These are phyloP conservation scores for Enteromius fasciolatus DNA, from an alignment of 2,797 vertebrate genomes.

Conservation along the genomic window DNA sequence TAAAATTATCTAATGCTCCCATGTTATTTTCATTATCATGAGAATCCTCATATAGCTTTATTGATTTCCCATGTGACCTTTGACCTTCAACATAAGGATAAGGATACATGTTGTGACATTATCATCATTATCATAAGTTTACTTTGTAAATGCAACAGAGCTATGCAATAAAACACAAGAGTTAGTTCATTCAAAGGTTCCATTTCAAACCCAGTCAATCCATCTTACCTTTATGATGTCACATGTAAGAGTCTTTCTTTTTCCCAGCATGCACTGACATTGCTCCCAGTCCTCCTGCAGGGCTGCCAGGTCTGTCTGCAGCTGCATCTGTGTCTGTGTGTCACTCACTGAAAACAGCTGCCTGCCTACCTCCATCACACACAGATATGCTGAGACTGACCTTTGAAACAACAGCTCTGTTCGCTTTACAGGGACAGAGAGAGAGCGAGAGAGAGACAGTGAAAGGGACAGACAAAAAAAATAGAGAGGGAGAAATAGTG, in stretches of 20 bases:
- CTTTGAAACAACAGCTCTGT: conserved; percentile 83
- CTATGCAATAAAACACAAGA: background rate
- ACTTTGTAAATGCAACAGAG: background rate
- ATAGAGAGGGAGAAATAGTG: background rate
- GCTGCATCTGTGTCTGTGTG: conserved; percentile 67
- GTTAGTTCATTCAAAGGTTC: background rate
- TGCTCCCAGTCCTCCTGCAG: conserved; percentile 84
- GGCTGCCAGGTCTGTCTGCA: conserved; percentile 78
- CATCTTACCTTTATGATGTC: conserved; percentile 77
- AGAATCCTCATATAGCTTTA: background rate
- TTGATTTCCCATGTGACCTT: conserved; percentile 10
- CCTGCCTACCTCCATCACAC: conserved; percentile 80
- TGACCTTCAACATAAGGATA: conserved; percentile 9
- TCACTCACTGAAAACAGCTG: conserved; percentile 78
- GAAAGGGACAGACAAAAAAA: background rate
- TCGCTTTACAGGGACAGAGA: conserved; percentile 69
- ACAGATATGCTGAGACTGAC: conserved; percentile 76
- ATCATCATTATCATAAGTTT: background rate
- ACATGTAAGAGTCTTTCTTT: conserved; percentile 70
- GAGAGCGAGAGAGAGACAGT: background rate
- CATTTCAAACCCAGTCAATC: conserved; percentile 2
- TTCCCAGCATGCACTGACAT: conserved; percentile 74
- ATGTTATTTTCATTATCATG: background rate
- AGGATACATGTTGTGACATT: background rate
- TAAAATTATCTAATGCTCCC: background rate